Evolutionary conservation across 2,888 invertebrate species (phyloP), one percentile per base, ranked within the genome.

Genomic region (Ennomos erosarius): DNA sequence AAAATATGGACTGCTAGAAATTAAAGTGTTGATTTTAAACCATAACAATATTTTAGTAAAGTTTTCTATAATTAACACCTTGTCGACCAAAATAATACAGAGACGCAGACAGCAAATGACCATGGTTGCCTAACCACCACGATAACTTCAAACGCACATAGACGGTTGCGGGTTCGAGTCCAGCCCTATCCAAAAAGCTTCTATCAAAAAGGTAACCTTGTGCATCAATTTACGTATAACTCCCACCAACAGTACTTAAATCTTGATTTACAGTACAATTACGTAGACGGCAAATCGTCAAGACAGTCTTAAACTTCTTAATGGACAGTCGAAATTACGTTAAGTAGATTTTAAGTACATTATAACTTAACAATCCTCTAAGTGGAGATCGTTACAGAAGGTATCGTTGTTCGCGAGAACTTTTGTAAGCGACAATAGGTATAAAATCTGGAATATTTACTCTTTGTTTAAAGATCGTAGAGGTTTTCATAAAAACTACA

Each of bases 291-390:
- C 65, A 74, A 76, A 78, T 81, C 74, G 78, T 76, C 74, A 76
- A 74, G 73, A 73, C 81, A 76, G 75, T 75, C 73, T 70, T 66
- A 75, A 86, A 87, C 81, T 85, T 84, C 74, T 76, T 84, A 87
- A 87, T 86, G 81, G 84, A 82, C 84, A 81, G 72, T 76, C 75
- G 71, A 76, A 81, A 84, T 85, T 77, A 79, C 75, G 72, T 77
- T 82, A 84, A 87, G 82, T 84, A 81, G 75, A 78, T 79, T 81
- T 81, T 75, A 82, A 80, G 79, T 76, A 79, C 82, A 82, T 82
- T 84, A 79, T 70, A 81, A 82, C 79, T 79, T 69, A 70, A 76
- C 75, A 81, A 78, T 77, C 77, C 75, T 67, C 74, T 73, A 78
- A 81, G 76, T 78, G 77, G 74, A 68, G 74, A 75, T 77, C 78